Evolutionary conservation across 2,888 invertebrate species (phyloP).

Genomic region (Eumerus sabulonum): DNA sequence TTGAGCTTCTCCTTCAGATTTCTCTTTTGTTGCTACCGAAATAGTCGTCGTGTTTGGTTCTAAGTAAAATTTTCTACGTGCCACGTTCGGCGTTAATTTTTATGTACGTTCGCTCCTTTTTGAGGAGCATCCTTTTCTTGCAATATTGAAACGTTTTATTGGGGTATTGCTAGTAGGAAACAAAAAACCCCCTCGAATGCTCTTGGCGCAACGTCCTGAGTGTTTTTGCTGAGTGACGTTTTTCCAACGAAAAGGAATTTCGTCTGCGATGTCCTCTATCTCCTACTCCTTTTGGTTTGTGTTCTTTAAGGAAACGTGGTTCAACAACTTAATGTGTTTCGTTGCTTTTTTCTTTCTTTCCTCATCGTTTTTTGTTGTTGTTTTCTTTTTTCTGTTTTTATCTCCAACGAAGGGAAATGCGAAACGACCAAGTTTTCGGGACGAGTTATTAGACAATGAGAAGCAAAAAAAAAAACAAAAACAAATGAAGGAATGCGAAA

Average conservation of each 20-base stretch:
- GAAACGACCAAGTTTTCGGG: conserved; percentile 60
- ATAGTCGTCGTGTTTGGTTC: conserved; percentile 20
- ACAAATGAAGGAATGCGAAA: neutral
- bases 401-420: conserved; percentile 21
- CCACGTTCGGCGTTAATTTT: conserved; percentile 64
- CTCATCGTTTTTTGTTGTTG: too few relatives aligned
- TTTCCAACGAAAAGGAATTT: conserved; percentile 20
- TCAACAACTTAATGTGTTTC: conserved; percentile 62
- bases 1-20: conserved; percentile 30
- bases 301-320: conserved; percentile 53
- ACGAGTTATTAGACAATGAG: conserved; percentile 63
- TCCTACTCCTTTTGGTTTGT: neutral
- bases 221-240: conserved; percentile 65
- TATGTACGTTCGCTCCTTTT: conserved; percentile 60
- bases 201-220: conserved; percentile 1
- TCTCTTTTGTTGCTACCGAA: too few relatives aligned
- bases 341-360: conserved; percentile 10
- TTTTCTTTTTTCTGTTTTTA: conserved; percentile 13
- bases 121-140: conserved; percentile 61
- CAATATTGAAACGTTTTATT: conserved; percentile 68
- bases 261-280: neutral
- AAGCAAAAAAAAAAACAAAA: conserved; percentile 24
- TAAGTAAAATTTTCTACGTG: conserved; percentile 67
- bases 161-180: conserved; percentile 48
- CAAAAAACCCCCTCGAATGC: too few relatives aligned